phyloP scores from a whole-genome alignment of 2,888 invertebrate species.

The Ceriagrion tenellum region DNA sequence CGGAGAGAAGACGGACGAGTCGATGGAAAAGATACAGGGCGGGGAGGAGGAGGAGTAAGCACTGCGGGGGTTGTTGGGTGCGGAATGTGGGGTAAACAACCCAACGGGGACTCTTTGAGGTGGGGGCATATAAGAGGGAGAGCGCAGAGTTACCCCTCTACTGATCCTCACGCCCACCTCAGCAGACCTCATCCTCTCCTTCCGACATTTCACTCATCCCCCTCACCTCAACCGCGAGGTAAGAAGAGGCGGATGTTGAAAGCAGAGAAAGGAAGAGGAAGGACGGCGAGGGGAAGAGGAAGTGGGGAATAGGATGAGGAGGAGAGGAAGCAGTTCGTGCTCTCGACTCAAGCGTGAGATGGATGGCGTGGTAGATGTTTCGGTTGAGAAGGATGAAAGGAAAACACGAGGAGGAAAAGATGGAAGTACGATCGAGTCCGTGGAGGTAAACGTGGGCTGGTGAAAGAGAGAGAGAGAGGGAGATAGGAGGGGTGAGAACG shows the following conservation, averaged over 20 bases:
- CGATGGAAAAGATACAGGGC: neutral
- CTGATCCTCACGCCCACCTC: neutral
- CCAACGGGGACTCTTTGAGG: neutral
- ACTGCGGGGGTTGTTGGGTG: neutral
- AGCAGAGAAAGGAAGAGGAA: no score
- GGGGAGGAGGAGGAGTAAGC: neutral
- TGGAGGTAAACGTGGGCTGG: neutral
- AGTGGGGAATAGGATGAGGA: neutral
- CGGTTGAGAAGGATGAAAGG: neutral
- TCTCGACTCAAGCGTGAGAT: neutral
- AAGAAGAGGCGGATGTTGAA: neutral
- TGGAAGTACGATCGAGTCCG: neutral
- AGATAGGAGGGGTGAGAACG: neutral
- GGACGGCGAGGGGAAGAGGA: neutral
- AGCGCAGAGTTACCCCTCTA: neutral
- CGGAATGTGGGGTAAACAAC: conserved; percentile 56
- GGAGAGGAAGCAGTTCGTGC: neutral
- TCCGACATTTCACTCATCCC: neutral
- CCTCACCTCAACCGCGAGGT: neutral
- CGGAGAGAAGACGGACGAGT: conserved; percentile 9
- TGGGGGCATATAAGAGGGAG: neutral
- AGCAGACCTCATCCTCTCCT: neutral
- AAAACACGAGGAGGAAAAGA: neutral
- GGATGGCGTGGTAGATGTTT: neutral
- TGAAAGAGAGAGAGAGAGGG: neutral